A percentile compares a stretch with the other conserved stretches of the same genome.
phyloP scores from a whole-genome alignment of 2,888 invertebrate species.

The Gastrophysa polygoni region DNA sequence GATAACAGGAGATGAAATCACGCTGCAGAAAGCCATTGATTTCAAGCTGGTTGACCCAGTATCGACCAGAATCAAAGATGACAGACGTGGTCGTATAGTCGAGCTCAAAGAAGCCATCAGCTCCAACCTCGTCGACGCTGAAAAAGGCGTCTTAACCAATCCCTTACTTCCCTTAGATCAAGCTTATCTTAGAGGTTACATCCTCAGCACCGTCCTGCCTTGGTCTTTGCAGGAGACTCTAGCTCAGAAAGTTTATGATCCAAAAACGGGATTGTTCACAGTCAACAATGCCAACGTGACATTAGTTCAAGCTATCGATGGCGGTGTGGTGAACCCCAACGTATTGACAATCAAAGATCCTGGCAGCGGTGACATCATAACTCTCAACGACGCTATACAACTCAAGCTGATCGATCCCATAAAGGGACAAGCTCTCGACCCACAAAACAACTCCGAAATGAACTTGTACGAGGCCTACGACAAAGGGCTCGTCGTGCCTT shows the following conservation, averaged over 20 bases:
- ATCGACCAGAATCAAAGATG: conserved; percentile 76
- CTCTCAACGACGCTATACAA: conserved; percentile 79
- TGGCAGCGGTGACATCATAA: conserved; percentile 77
- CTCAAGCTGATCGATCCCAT: conserved; percentile 78
- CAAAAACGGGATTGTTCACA: conserved; percentile 72
- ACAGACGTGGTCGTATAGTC: conserved; percentile 69
- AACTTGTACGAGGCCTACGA: conserved; percentile 84
- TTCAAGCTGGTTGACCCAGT: conserved; percentile 74
- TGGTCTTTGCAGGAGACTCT: conserved; percentile 84
- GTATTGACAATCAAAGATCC: conserved; percentile 82
- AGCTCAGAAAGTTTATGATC: conserved; percentile 79
- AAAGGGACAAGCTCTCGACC: conserved; percentile 80
- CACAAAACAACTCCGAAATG: conserved; percentile 73
- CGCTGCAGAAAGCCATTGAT: conserved; percentile 77
- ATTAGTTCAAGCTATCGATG: conserved; percentile 74
- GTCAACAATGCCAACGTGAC: conserved; percentile 73
- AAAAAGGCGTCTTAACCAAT: conserved; percentile 70
- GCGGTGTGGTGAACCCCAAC: conserved; percentile 76
- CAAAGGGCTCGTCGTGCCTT: conserved; percentile 79
- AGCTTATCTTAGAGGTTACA: conserved; percentile 80
- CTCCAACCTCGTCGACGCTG: conserved; percentile 71
- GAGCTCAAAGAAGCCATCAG: conserved; percentile 74
- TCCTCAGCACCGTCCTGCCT: conserved; percentile 79
- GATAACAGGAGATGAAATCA: conserved; percentile 73
- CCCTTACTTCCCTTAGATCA: conserved; percentile 77